Conservation (phyloP, 2,113 vertebrate genomes). For the Podocnemis expansa region DNA sequence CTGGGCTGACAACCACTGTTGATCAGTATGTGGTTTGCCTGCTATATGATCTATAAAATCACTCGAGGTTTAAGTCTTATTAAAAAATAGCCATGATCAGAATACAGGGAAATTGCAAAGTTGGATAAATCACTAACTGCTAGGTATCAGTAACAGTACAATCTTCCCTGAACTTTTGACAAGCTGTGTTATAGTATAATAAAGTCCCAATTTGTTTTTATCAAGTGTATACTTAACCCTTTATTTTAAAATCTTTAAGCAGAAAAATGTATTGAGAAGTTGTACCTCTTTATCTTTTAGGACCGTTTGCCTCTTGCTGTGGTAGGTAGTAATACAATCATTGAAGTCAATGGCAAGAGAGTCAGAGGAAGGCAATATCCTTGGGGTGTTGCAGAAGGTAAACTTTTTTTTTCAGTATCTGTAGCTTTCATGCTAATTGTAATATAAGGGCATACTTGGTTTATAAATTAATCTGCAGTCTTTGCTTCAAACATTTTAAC, state of each 20-base stretch:
- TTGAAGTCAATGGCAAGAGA: slow-evolving; percentile 95
- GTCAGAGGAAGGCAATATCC: slow-evolving; percentile 97
- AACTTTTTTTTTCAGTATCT: slow-evolving; percentile 31
- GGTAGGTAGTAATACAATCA: slow-evolving; percentile 98
- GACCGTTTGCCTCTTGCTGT: slow-evolving; percentile 98
- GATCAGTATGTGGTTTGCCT: slow-evolving; percentile 19
- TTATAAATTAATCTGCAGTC: not conserved
- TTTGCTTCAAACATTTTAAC: not conserved
- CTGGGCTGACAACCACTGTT: not conserved
- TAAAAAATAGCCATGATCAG: not conserved
- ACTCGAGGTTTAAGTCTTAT: no score
- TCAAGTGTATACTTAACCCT: not conserved
- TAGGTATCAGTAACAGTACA: slow-evolving; percentile 14
- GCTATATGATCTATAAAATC: not conserved
- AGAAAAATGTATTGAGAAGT: slow-evolving; percentile 33
- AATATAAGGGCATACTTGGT: not conserved
- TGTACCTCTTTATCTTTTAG: slow-evolving; percentile 76
- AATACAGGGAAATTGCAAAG: not conserved
- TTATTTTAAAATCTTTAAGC: slow-evolving; percentile 42
- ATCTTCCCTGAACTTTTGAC: not conserved
- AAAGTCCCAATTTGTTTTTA: accelerated
- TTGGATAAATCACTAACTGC: not conserved
- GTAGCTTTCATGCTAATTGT: not conserved
- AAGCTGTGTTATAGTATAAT: not conserved
- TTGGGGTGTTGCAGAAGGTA: slow-evolving; percentile 99